These are phyloP conservation scores for Temnothorax curvispinosus DNA, from an alignment of 1,140 invertebrate genomes.

Conservation along the genomic window DNA sequence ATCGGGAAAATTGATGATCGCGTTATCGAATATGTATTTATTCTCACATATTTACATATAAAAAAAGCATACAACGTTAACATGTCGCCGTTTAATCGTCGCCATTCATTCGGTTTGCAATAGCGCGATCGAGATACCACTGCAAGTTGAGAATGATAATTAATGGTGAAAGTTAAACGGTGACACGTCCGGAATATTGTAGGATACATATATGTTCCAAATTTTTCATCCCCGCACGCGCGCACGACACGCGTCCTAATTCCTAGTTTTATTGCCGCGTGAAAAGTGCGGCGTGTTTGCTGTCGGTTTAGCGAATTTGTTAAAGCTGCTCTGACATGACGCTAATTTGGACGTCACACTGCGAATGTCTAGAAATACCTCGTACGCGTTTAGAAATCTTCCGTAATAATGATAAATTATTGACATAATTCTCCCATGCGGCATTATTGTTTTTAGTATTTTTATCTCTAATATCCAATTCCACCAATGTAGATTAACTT, in stretches of 20 bases:
- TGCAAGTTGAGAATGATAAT: slow-evolving; percentile 24
- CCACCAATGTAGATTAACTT: no score
- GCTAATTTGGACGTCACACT: slow-evolving; percentile 26
- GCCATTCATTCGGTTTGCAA: slow-evolving; percentile 10
- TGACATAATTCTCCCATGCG: background rate
- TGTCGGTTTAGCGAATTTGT: slow-evolving; percentile 24
- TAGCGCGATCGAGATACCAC: slow-evolving; percentile 9
- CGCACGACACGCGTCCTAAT: slow-evolving; percentile 24
- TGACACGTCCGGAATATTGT: slow-evolving; percentile 35
- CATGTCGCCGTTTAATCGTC: background rate
- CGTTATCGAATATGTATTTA: background rate
- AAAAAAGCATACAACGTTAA: background rate
- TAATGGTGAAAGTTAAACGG: slow-evolving; percentile 42
- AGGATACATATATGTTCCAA: slow-evolving; percentile 7
- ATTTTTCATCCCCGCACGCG: slow-evolving; percentile 13
- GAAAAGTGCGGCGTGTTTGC: slow-evolving; percentile 31
- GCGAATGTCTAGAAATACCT: background rate
- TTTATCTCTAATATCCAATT: background rate
- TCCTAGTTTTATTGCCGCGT: slow-evolving; percentile 36
- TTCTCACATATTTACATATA: background rate
- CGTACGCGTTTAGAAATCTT: background rate
- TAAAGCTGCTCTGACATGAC: slow-evolving; percentile 6
- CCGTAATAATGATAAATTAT: background rate
- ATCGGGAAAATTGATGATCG: slow-evolving; percentile 4
- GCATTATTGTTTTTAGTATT: background rate